phyloP scores from a whole-genome alignment of 1,140 invertebrate species.

The Bradysia coprophila region DNA sequence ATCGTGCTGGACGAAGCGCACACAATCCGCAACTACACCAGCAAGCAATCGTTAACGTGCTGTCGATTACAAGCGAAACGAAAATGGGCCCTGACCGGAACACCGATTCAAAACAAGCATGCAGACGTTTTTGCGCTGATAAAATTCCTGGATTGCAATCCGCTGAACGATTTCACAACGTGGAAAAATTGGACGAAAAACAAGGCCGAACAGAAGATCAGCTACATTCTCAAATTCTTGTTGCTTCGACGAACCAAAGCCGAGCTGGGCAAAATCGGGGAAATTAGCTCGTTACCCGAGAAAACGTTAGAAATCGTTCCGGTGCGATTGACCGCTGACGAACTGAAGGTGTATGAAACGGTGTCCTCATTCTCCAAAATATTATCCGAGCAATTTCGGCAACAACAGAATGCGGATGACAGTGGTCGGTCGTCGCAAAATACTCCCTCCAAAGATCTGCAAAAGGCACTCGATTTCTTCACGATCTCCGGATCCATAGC shows the following conservation, averaged over 20 bases:
- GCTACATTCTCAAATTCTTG: slow-evolving; percentile 58
- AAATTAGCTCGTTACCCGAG: slow-evolving; percentile 41
- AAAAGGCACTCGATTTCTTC: no score
- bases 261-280: slow-evolving; percentile 41
- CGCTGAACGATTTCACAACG: slow-evolving; percentile 64
- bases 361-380: slow-evolving; percentile 50
- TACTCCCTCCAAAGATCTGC: no score
- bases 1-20: slow-evolving; percentile 90
- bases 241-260: slow-evolving; percentile 71
- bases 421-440: no score
- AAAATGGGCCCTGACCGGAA: slow-evolving; percentile 82
- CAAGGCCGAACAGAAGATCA: slow-evolving; percentile 54
- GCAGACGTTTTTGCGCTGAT: slow-evolving; percentile 74
- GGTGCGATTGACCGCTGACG: slow-evolving; percentile 43
- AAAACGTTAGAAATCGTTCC: slow-evolving; percentile 34
- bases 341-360: slow-evolving; percentile 62
- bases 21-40: slow-evolving; percentile 72
- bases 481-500: no score
- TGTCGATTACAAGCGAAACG: slow-evolving; percentile 37
- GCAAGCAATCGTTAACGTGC: slow-evolving; percentile 47
- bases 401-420: no score
- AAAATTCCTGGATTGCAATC: slow-evolving; percentile 70
- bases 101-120: slow-evolving; percentile 88
- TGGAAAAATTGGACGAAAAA: slow-evolving; percentile 50
- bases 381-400: slow-evolving; percentile 55